These are phyloP conservation scores for Chloropsis hardwickii DNA, from an alignment of 2,113 vertebrate species.

Conservation along the genomic window DNA sequence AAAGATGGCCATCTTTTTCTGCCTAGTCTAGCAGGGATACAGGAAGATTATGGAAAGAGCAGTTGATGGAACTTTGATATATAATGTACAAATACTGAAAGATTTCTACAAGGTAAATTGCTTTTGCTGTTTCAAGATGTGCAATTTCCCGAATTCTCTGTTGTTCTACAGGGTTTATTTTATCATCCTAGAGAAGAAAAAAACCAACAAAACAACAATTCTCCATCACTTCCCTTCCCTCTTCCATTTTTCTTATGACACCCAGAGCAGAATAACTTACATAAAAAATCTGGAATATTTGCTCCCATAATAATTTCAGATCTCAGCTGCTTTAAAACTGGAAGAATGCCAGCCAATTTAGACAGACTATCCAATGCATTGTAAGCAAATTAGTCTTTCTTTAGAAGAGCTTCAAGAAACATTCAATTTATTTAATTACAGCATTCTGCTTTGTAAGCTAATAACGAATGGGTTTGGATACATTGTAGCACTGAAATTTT, in stretches of 20 bases:
- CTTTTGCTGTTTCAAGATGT: neutral
- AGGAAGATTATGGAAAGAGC: neutral
- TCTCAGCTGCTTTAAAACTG: neutral
- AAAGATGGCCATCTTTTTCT: neutral
- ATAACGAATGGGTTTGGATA: neutral
- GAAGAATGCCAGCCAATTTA: conserved; percentile 30
- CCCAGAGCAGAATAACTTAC: neutral
- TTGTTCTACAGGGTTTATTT: neutral
- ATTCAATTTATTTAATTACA: conserved; percentile 63
- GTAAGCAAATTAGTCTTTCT: conserved; percentile 45
- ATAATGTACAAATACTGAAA: neutral
- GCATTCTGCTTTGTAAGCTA: conserved; percentile 54
- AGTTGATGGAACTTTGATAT: neutral
- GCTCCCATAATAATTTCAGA: neutral
- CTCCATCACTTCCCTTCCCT: neutral
- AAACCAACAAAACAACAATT: neutral
- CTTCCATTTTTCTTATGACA: neutral
- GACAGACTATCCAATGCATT: neutral
- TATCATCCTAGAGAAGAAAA: neutral
- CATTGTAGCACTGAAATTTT: neutral
- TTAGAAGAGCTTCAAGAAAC: conserved; percentile 44
- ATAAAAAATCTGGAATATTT: neutral
- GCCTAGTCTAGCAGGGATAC: neutral
- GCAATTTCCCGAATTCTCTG: neutral
- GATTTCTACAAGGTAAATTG: neutral